These are phyloP conservation scores for Pediacus dermestoides DNA, from an alignment of 2,888 invertebrate genomes.

Conservation along the genomic window DNA sequence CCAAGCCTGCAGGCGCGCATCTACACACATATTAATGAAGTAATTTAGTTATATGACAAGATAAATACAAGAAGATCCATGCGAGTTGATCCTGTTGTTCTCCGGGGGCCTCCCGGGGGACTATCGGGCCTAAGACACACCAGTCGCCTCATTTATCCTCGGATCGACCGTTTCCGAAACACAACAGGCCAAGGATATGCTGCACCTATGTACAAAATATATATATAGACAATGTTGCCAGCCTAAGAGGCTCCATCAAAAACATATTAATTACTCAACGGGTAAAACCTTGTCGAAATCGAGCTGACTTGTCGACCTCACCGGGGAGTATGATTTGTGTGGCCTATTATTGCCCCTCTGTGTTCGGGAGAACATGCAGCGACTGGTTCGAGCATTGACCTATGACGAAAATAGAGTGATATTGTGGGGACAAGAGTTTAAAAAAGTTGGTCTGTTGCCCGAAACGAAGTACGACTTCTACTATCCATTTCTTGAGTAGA, in stretches of 20 bases:
- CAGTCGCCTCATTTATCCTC: conserved; percentile 43
- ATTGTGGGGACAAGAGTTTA: too few relatives aligned
- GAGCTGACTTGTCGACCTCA: conserved; percentile 43
- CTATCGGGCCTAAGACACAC: conserved; percentile 44
- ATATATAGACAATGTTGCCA: conserved; percentile 1
- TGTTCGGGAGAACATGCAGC: conserved; percentile 1
- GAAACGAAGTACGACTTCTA: too few relatives aligned
- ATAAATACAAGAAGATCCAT: conserved; percentile 49
- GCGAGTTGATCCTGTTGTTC: conserved; percentile 45
- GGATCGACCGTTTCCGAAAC: conserved; percentile 25
- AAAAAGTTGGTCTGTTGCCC: too few relatives aligned
- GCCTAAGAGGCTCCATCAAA: conserved; percentile 45
- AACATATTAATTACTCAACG: conserved; percentile 48
- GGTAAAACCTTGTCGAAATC: conserved; percentile 46
- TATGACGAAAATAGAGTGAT: too few relatives aligned
- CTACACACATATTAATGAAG: conserved; percentile 37
- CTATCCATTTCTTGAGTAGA: too few relatives aligned
- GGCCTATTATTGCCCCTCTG: conserved; percentile 28
- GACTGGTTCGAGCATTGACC: conserved; percentile 2
- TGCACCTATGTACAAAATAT: background rate
- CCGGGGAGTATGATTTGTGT: conserved; percentile 45
- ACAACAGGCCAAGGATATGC: background rate
- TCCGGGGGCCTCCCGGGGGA: conserved; percentile 38
- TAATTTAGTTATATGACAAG: conserved; percentile 51
- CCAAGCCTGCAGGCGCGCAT: too few relatives aligned